A percentile compares a stretch with the other conserved stretches of the same genome.
These are phyloP conservation scores for Artibeus jamaicensis DNA, from an alignment of 2,797 vertebrate genomes.

Conservation along the genomic window DNA sequence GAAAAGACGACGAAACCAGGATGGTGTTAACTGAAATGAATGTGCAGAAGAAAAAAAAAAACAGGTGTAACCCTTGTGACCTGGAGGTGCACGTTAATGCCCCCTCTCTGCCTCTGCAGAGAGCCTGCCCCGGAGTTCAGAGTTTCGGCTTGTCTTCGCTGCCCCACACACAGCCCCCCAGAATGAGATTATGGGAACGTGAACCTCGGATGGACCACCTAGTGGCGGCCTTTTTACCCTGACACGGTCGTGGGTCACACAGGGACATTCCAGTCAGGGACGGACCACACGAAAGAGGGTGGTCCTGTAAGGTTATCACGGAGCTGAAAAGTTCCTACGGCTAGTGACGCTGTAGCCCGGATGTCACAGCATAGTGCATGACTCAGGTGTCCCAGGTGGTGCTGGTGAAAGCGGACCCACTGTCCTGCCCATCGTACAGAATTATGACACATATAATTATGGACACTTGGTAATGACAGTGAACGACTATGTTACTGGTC, in stretches of 20 bases:
- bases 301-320: neutral
- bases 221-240: neutral
- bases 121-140: neutral
- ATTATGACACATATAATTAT: neutral
- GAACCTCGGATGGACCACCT: neutral
- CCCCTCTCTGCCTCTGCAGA: neutral
- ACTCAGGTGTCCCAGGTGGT: neutral
- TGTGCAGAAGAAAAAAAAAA: neutral
- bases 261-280: neutral
- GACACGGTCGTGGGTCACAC: neutral
- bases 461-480: neutral
- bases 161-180: neutral
- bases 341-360: neutral
- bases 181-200: neutral
- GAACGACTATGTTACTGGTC: neutral
- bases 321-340: neutral
- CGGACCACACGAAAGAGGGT: neutral
- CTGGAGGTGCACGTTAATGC: neutral
- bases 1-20: neutral
- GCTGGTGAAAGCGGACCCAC: neutral
- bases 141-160: neutral
- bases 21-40: neutral
- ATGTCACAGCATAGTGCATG: neutral
- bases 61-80: neutral
- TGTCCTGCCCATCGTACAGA: neutral